Evolutionary conservation across 2,888 invertebrate genomes (phyloP).

Genomic region (Deroplatys truncata): DNA sequence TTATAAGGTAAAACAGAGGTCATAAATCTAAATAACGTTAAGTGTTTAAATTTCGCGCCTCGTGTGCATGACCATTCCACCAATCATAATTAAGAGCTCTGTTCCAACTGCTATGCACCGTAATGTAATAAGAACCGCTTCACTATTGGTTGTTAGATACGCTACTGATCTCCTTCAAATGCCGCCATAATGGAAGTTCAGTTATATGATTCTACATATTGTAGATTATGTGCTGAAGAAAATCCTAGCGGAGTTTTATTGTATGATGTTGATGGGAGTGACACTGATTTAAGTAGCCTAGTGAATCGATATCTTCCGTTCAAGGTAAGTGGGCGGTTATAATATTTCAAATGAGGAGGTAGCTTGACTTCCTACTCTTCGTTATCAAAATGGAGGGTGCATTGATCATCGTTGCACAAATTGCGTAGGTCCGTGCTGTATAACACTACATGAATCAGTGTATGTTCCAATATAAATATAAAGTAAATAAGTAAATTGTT

Average conservation of each 20-base stretch:
- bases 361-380: slow-evolving; percentile 32
- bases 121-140: neutral
- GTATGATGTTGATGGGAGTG: slow-evolving; percentile 56
- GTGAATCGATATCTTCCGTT: slow-evolving; percentile 71
- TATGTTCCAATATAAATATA: slow-evolving; percentile 5
- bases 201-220: slow-evolving; percentile 65
- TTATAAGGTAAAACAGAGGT: too few relatives aligned
- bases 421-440: slow-evolving; percentile 24
- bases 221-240: slow-evolving; percentile 72
- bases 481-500: neutral
- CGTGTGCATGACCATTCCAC: neutral
- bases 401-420: slow-evolving; percentile 40
- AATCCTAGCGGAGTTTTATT: slow-evolving; percentile 64
- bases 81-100: neutral
- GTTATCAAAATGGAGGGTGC: slow-evolving; percentile 39
- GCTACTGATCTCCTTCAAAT: neutral
- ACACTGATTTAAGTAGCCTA: slow-evolving; percentile 58
- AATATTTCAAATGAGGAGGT: slow-evolving; percentile 42
- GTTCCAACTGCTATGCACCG: neutral
- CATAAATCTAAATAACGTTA: too few relatives aligned
- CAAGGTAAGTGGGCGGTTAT: slow-evolving; percentile 57
- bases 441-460: slow-evolving; percentile 42
- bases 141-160: neutral
- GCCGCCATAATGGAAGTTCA: slow-evolving; percentile 40
- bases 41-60: neutral